Evolutionary conservation across 2,797 vertebrate genomes (phyloP).

Genomic region (Poeciliopsis gracilis): DNA sequence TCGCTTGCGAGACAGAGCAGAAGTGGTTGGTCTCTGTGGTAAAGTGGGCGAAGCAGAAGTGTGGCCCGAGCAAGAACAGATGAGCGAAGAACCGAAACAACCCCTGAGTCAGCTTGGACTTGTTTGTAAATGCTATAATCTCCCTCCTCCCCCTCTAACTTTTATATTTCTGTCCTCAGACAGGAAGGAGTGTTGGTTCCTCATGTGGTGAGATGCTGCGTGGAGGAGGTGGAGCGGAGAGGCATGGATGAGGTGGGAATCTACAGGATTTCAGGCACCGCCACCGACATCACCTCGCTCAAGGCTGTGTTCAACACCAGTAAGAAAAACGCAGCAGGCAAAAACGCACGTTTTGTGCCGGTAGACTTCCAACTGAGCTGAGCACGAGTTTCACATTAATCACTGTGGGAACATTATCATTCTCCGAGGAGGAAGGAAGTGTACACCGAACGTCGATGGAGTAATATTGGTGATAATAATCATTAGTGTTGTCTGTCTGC

Average conservation of each 20-base stretch:
- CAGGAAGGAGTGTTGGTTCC: slow-evolving; percentile 80
- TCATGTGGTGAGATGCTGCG: slow-evolving; percentile 79
- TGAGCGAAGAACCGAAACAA: slow-evolving; percentile 9
- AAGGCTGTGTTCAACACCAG: slow-evolving; percentile 78
- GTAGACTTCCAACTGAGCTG: neutral
- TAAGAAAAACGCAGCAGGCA: slow-evolving; percentile 50
- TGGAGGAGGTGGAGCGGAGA: slow-evolving; percentile 80
- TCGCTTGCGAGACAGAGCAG: neutral
- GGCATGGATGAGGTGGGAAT: slow-evolving; percentile 81
- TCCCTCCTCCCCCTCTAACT: no score
- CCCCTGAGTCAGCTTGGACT: neutral
- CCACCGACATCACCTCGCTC: slow-evolving; percentile 70
- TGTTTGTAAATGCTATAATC: neutral
- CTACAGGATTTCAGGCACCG: slow-evolving; percentile 79
- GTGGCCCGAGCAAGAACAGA: slow-evolving; percentile 1
- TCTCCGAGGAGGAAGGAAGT: slow-evolving; percentile 16
- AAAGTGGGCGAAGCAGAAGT: slow-evolving; percentile 33
- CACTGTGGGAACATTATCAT: neutral
- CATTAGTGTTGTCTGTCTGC: neutral
- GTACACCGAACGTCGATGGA: rapidly evolving
- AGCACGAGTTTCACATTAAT: neutral
- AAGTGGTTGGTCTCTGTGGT: slow-evolving; percentile 11
- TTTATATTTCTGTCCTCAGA: slow-evolving; percentile 50
- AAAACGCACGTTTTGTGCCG: neutral
- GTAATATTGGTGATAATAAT: neutral